Evolutionary conservation across 2,888 invertebrate genomes (phyloP).

Genomic region (Chrysotoxum bicinctum): DNA sequence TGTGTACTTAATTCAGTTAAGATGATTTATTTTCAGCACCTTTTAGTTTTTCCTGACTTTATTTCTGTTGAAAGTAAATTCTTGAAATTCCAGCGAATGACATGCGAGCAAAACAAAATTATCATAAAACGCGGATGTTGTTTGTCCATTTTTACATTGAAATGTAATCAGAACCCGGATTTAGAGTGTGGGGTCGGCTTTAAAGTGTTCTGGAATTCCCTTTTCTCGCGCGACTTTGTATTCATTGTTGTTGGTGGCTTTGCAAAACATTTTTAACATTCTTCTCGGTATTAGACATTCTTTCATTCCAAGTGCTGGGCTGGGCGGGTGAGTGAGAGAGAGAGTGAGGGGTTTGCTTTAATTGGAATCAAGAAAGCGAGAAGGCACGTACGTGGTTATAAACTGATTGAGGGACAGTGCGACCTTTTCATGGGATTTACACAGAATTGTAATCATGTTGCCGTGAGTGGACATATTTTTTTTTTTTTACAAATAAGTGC

Average conservation of each 20-base stretch:
- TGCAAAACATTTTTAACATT: constrained; percentile 50
- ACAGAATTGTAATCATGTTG: constrained; percentile 26
- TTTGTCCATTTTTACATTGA: constrained; percentile 44
- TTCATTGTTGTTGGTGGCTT: background rate
- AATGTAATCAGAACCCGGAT: constrained; percentile 52
- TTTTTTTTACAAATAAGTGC: background rate
- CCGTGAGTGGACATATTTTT: background rate
- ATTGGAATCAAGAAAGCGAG: constrained; percentile 45
- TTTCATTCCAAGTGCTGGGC: background rate
- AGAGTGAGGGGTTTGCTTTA: background rate
- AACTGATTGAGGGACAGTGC: constrained; percentile 42
- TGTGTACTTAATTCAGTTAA: constrained; percentile 28
- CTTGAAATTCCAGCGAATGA: constrained; percentile 16
- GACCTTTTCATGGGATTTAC: constrained; percentile 52
- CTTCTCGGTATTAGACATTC: constrained; percentile 44
- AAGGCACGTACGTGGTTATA: constrained; percentile 37
- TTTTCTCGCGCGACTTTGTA: background rate
- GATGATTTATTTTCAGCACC: constrained; percentile 37
- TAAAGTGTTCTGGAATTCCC: constrained; percentile 48
- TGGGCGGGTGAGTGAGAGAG: background rate
- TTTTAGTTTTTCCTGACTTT: background rate
- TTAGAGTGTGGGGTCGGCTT: constrained; percentile 11
- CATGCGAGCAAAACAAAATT: constrained; percentile 45
- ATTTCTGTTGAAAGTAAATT: constrained; percentile 7
- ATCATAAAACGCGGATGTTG: constrained; percentile 66